Conservation (phyloP, 2,797 vertebrate genomes). For the Atherinosoma microstoma region DNA sequence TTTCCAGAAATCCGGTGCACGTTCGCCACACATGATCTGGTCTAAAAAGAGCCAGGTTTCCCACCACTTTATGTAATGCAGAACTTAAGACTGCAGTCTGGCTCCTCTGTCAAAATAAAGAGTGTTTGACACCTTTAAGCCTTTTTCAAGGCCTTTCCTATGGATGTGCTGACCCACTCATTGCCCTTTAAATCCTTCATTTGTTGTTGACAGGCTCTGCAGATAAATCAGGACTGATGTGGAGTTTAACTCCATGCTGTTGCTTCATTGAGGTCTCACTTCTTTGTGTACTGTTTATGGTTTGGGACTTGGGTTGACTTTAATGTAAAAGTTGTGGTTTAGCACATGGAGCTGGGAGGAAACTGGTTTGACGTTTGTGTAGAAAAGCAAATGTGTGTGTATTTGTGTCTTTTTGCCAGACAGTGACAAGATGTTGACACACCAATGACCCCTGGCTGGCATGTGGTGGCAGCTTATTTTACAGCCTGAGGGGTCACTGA, state of each 20-base stretch:
- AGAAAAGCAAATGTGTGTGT: constrained; percentile 20
- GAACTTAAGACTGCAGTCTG: neutral
- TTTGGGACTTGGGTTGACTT: constrained; percentile 34
- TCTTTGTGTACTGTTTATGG: constrained; percentile 42
- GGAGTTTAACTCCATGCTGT: constrained; percentile 1
- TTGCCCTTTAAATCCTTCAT: neutral
- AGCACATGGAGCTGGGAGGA: constrained; percentile 32
- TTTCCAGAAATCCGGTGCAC: no score
- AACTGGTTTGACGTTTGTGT: constrained; percentile 20
- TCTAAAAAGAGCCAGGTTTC: no score
- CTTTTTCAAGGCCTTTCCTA: neutral
- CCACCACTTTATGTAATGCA: no score
- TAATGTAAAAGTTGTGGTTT: constrained; percentile 49
- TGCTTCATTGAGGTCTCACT: constrained; percentile 26
- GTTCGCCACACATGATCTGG: no score
- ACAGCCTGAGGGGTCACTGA: constrained; percentile 55
- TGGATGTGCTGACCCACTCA: neutral
- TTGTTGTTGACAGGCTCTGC: neutral
- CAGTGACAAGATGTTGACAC: constrained; percentile 62
- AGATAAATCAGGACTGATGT: constrained; percentile 21
- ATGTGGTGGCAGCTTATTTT: constrained; percentile 67
- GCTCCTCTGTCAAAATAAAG: neutral
- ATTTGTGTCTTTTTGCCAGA: constrained; percentile 36
- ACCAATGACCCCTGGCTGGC: constrained; percentile 58
- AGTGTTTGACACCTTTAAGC: neutral